phyloP scores from a whole-genome alignment of 2,888 invertebrate genomes.

The Chirona hameri region DNA sequence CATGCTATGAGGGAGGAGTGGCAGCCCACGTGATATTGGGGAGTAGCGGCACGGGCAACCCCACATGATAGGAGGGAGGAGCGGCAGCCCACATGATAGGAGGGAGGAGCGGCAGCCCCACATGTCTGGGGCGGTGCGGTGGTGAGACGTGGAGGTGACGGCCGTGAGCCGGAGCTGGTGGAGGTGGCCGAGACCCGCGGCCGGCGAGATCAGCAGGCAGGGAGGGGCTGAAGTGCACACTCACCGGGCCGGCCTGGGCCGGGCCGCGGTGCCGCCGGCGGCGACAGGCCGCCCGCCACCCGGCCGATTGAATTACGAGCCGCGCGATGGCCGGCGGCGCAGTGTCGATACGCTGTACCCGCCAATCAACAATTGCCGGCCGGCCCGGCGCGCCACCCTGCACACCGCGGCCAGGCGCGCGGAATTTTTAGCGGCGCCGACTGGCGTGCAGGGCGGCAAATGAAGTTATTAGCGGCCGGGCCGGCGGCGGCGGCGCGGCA shows the following conservation, averaged over 20 bases:
- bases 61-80: no score
- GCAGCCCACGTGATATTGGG: no score
- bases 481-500: neutral
- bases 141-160: no score
- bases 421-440: constrained; percentile 6
- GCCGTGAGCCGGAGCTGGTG: neutral
- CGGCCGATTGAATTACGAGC: constrained; percentile 6
- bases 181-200: no score
- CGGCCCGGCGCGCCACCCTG: neutral
- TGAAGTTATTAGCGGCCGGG: neutral
- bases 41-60: no score
- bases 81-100: no score
- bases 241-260: neutral
- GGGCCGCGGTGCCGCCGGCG: neutral
- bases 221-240: neutral
- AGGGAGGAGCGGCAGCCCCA: no score
- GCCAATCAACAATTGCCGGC: constrained; percentile 2
- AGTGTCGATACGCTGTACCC: neutral
- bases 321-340: neutral
- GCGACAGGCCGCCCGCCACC: neutral
- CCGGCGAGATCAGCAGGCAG: neutral
- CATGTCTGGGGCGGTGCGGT: no score
- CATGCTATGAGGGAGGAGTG: no score
- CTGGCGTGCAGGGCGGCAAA: neutral
- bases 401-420: neutral